Conservation (phyloP, 1,140 invertebrate species). For the Ips nitidus region DNA sequence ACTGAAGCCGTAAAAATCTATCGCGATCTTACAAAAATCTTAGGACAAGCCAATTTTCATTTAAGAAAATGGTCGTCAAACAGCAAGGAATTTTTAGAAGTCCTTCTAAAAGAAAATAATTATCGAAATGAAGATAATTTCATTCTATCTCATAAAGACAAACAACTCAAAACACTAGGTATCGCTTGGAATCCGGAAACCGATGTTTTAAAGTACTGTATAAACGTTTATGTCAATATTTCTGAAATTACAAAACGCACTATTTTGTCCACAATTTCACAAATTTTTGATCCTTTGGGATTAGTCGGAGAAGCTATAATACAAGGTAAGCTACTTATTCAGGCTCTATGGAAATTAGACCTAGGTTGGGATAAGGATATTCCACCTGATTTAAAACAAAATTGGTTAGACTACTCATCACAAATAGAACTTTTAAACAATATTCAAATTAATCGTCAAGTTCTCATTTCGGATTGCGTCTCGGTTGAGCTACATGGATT, state of each 20-base stretch:
- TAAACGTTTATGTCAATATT: neutral
- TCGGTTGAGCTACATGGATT: neutral
- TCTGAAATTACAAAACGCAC: neutral
- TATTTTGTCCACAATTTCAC: neutral
- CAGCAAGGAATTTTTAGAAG: no score
- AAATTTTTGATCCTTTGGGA: neutral
- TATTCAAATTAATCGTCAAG: neutral
- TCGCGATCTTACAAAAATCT: no score
- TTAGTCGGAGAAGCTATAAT: neutral
- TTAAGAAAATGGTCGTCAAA: no score
- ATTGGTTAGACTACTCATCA: neutral
- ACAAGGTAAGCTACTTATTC: neutral
- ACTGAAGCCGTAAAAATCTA: no score
- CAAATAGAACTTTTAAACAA: neutral
- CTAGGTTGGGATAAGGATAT: neutral
- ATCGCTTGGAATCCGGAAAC: slow-evolving; percentile 8
- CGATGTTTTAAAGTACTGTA: slow-evolving; percentile 11
- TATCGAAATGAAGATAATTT: slow-evolving; percentile 2
- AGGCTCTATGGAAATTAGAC: neutral
- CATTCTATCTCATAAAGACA: slow-evolving; percentile 10
- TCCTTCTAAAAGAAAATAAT: neutral
- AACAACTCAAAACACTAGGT: slow-evolving; percentile 15
- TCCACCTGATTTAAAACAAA: neutral
- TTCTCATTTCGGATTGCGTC: neutral
- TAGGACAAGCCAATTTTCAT: no score